A percentile compares a stretch with the other conserved stretches of the same genome.
phyloP scores from a whole-genome alignment of 2,888 invertebrate species.

The Elgonia sp. region DNA sequence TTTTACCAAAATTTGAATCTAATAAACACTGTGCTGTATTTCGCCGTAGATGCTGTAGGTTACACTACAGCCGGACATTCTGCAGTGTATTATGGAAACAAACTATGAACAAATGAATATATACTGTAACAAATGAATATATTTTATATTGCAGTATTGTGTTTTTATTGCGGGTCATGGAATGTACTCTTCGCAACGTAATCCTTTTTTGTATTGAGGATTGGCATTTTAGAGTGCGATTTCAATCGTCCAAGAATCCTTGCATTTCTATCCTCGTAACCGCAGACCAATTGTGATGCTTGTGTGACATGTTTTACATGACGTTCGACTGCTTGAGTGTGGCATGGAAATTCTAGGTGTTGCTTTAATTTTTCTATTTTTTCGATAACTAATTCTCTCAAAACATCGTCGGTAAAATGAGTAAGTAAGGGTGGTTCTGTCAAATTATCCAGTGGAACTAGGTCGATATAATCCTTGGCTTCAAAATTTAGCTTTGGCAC shows the following conservation, averaged over 20 bases:
- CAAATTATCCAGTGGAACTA: conserved; percentile 13
- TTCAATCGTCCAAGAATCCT: conserved; percentile 5
- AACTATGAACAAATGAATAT: too few species aligned
- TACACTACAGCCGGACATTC: too few species aligned
- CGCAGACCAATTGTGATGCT: conserved; percentile 33
- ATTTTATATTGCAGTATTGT: too few species aligned
- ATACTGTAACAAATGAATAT: too few species aligned
- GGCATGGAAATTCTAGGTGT: conserved; percentile 29
- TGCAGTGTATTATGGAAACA: too few species aligned
- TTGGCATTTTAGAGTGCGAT: neutral
- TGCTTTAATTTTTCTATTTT: conserved; percentile 10
- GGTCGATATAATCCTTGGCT: conserved; percentile 33
- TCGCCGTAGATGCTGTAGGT: too few species aligned
- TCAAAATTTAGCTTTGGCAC: conserved; percentile 42
- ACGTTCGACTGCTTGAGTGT: too few species aligned
- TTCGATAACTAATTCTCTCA: conserved; percentile 8
- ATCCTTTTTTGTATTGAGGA: conserved; percentile 31
- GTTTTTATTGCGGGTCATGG: too few species aligned
- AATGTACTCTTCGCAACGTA: neutral
- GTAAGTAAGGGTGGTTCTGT: conserved; percentile 28
- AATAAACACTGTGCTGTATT: too few species aligned
- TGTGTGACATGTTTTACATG: conserved; percentile 49
- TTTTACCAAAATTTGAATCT: too few species aligned
- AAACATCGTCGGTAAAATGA: neutral
- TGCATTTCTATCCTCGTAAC: conserved; percentile 25